phyloP scores from a whole-genome alignment of 2,797 vertebrate species.

The Hirundo rustica region DNA sequence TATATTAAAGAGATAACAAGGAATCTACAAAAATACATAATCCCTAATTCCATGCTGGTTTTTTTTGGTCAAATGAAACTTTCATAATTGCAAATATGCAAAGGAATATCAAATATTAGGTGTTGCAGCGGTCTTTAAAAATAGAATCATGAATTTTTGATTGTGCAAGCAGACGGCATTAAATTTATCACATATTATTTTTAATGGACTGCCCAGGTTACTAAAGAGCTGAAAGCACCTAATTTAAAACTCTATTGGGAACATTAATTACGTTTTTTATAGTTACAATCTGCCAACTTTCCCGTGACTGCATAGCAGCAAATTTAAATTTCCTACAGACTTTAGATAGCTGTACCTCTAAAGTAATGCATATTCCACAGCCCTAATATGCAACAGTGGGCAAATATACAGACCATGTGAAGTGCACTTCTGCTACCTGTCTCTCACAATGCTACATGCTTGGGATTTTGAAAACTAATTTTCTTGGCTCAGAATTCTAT shows the following conservation, averaged over 20 bases:
- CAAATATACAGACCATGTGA: neutral
- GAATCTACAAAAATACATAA: neutral
- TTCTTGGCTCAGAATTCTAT: neutral
- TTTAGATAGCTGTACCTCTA: neutral
- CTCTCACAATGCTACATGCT: neutral
- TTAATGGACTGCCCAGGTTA: neutral
- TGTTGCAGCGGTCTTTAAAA: neutral
- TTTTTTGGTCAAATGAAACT: neutral
- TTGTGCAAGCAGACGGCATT: neutral
- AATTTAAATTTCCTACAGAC: constrained; percentile 37
- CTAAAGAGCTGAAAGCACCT: constrained; percentile 12
- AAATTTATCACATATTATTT: constrained; percentile 37
- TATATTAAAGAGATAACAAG: neutral
- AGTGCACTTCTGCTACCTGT: neutral
- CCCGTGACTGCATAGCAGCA: neutral
- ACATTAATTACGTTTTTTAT: constrained; percentile 40
- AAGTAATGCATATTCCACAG: neutral
- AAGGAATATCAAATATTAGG: neutral
- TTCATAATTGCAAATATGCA: neutral
- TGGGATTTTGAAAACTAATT: constrained; percentile 35
- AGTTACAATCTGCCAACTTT: constrained; percentile 19
- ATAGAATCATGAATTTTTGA: neutral
- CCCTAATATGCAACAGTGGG: neutral
- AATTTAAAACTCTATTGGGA: constrained; percentile 24
- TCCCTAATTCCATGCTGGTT: neutral